Conservation (phyloP, 37 sponge, comb jelly and placozoan species). For the Petrosia ficiformis region DNA sequence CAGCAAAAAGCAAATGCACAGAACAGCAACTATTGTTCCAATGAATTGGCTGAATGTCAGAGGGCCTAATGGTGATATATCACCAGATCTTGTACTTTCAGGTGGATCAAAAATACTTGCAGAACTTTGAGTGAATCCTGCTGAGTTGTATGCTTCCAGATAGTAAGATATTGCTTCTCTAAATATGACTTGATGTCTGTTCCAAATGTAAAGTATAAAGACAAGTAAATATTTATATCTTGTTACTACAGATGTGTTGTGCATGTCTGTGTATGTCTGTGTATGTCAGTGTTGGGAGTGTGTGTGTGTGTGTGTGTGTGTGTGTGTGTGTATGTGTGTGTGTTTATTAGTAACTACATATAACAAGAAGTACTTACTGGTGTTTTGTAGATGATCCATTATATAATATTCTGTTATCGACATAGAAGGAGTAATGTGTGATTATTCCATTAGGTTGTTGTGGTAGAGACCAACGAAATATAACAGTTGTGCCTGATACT, state of each 20-base stretch:
- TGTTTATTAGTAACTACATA: too few species aligned
- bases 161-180: conserved; percentile 2
- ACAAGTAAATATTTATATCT: too few species aligned
- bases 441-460: conserved; percentile 65
- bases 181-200: background rate
- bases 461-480: conserved; percentile 51
- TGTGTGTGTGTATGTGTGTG: too few species aligned
- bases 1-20: too few species aligned
- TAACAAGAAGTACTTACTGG: background rate
- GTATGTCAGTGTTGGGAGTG: too few species aligned
- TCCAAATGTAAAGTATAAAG: too few species aligned
- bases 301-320: too few species aligned
- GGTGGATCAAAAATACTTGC: background rate
- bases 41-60: background rate
- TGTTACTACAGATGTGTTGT: too few species aligned
- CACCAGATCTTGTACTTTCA: background rate
- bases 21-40: too few species aligned
- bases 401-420: conserved; percentile 16
- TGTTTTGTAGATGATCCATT: conserved; percentile 20
- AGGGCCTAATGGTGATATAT: background rate
- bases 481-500: background rate
- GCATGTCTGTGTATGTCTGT: too few species aligned
- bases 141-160: conserved; percentile 62
- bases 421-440: conserved; percentile 42
- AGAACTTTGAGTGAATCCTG: conserved; percentile 21